Evolutionary conservation across 2,113 vertebrate species (phyloP).

Genomic region (Condylura cristata): DNA sequence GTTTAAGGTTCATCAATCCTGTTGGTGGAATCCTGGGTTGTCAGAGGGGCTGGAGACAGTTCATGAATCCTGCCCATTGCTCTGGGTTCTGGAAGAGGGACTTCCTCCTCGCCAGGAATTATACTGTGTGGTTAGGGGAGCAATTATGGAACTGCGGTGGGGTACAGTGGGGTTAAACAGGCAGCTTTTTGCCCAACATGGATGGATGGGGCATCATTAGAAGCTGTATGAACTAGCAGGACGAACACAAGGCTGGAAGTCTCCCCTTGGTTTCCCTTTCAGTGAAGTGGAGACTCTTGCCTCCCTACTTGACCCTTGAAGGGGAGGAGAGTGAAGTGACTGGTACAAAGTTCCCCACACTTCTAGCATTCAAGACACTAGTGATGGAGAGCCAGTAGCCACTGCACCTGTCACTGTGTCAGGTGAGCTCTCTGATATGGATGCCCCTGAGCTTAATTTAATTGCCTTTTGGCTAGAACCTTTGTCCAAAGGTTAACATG

Average conservation of each 20-base stretch:
- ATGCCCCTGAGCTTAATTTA: neutral
- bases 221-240: neutral
- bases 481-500: neutral
- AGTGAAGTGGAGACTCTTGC: neutral
- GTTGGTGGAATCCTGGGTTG: no score
- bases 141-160: neutral
- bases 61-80: neutral
- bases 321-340: neutral
- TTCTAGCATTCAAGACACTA: neutral
- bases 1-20: neutral
- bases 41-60: fast-evolving
- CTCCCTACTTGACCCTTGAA: neutral
- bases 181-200: neutral
- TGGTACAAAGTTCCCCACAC: neutral
- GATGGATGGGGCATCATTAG: neutral
- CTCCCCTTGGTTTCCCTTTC: neutral
- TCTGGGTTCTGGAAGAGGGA: neutral
- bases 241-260: neutral
- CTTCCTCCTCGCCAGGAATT: neutral
- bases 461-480: neutral
- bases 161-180: neutral
- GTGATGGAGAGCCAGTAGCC: neutral
- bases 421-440: neutral
- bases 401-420: fast-evolving
- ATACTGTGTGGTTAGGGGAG: neutral